A percentile compares a stretch with the other conserved stretches of the same genome.
Conservation (phyloP, 1,140 invertebrate species). For the Pseudomyrmex pallidus region DNA sequence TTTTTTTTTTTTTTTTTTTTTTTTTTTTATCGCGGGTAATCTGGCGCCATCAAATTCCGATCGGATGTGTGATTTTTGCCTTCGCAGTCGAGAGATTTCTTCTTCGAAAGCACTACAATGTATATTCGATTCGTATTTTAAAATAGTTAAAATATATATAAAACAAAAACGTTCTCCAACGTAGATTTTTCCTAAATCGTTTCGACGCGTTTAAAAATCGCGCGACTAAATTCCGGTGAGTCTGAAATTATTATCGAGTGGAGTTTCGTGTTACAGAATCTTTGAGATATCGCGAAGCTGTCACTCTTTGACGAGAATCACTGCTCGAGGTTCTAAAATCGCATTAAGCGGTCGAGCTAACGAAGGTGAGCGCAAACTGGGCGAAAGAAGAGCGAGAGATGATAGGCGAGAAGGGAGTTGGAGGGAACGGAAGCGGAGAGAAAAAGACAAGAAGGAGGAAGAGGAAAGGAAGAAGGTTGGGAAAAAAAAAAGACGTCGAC, state of each 20-base stretch:
- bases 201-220: neutral
- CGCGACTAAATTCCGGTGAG: neutral
- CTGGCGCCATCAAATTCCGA: neutral
- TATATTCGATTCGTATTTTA: neutral
- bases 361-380: slow-evolving; percentile 70
- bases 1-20: slow-evolving; percentile 38
- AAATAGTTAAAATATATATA: neutral
- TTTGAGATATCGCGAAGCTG: slow-evolving; percentile 14
- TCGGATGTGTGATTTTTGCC: neutral
- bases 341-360: slow-evolving; percentile 68
- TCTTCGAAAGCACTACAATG: neutral
- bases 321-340: slow-evolving; percentile 65
- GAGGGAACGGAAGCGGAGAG: slow-evolving; percentile 7
- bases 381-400: slow-evolving; percentile 14
- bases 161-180: too few relatives aligned
- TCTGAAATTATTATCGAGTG: neutral
- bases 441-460: slow-evolving; percentile 1
- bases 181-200: too few relatives aligned
- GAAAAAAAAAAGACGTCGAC: slow-evolving; percentile 59
- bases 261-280: slow-evolving; percentile 17
- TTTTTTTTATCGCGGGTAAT: neutral
- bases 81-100: neutral
- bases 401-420: slow-evolving; percentile 22
- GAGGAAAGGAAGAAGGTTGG: neutral
- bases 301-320: slow-evolving; percentile 60